Evolutionary conservation across 2,113 vertebrate genomes (phyloP), one percentile per base, ranked within the genome.

Genomic region (Panthera uncia): DNA sequence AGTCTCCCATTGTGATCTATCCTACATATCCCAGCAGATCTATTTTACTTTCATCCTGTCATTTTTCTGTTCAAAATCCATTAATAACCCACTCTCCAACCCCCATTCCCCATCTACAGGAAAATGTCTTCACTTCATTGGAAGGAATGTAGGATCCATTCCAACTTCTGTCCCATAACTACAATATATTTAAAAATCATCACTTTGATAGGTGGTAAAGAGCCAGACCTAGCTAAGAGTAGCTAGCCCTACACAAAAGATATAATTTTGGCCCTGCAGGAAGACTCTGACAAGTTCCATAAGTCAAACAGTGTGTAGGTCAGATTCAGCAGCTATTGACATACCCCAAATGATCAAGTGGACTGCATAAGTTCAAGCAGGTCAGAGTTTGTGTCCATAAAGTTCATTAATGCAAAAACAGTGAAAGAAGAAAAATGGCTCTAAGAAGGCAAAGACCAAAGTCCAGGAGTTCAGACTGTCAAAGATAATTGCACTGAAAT

Each of bases 381-480:
- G 88, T 69, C 88, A 85, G 76, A 93, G 33, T 96, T 55, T 76
- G 21, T 91, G 23, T 80, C 36, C 10, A 80, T 7, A 95, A 81
- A 89, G 27, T 95, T 78, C 81, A 81, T 88, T 89, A 76, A 87
- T 31, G 1, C 73, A 96, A 80, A 33, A 93, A 76, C 2, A 93
- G 9, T 50, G 5, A 90, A 93, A 33, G 73, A 96, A 95, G 66
- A 50, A 94, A 97, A 69, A 63, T 10, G 82, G 76, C 38, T 94
- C 73, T 52, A 83, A 86, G 33, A 96, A 4, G 71, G n/a, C 19
- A 63, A 94, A 87, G 33, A 65, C 83, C 36, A 93, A 94, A 85
- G 27, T 41, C 45, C 66, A 68, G 16, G 33, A 61, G 61, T 55
- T 74, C 73, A 96, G 12, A 48, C 8, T 84, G 45, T 82, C 78